Evolutionary conservation across 2,888 invertebrate genomes (phyloP).

Genomic region (Tenthredo amoena): DNA sequence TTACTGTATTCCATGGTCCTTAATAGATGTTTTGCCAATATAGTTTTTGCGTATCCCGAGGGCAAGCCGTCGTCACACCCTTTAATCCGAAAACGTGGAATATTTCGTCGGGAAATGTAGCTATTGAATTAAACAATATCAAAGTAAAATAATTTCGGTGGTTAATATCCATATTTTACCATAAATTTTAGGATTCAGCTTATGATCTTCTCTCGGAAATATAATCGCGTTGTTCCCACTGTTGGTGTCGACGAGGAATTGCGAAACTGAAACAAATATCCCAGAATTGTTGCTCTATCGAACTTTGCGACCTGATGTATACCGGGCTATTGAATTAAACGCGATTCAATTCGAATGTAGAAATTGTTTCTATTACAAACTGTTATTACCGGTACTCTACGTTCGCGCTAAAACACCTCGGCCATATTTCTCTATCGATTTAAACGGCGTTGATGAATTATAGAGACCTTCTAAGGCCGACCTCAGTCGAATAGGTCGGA

Average conservation of each 20-base stretch:
- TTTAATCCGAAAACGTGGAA: not conserved
- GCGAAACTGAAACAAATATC: slow-evolving; percentile 1
- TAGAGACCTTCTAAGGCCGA: not conserved
- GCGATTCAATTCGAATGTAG: slow-evolving; percentile 10
- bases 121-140: not conserved
- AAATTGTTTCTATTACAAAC: slow-evolving; percentile 43
- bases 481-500: not conserved
- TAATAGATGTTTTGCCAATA: no score
- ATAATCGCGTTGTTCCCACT: not conserved
- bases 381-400: slow-evolving; percentile 44
- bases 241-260: not conserved
- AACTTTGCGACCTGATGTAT: slow-evolving; percentile 14
- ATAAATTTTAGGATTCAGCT: not conserved
- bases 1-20: no score
- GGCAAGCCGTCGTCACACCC: not conserved
- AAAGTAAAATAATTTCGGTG: not conserved
- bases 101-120: not conserved
- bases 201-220: not conserved
- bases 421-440: slow-evolving; percentile 38
- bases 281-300: slow-evolving; percentile 13
- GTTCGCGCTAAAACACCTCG: slow-evolving; percentile 14
- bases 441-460: slow-evolving; percentile 19
- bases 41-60: not conserved
- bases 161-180: not conserved
- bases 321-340: slow-evolving; percentile 18